Evolutionary conservation across 2,888 invertebrate species (phyloP), one percentile per base, ranked within the genome.

Genomic region (Lottia gigantea): DNA sequence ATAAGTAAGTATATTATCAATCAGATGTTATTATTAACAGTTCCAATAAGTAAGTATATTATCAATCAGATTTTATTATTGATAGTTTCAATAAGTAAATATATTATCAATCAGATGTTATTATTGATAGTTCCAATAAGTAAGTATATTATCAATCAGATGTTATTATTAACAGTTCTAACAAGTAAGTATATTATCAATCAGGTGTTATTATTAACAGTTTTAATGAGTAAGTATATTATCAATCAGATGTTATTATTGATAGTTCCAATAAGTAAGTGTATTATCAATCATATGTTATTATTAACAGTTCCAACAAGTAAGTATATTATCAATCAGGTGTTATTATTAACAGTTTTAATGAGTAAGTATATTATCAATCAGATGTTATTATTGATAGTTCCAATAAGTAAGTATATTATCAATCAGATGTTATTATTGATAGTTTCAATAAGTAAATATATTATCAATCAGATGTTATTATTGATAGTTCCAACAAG

Each of bases 301-400:
- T 31, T 31, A 40, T 40, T 40, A 8, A 40, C 7, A 11, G 40
- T 40, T 40, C 11, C 7, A 40, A 40, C 7, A 40, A 40, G 40
- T 40, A 40, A 11, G 40, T 40, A 8, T 40, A 40, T 40, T 11
- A 40, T 40, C 91, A 92, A 14, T 90, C 92, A 16, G 91, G 91
- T 81, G 88, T 89, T 14, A 88, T 89, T 14, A 92, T 92, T 81
- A 90, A 90, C 72, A 83, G 80, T 66, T 75, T 71, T 15, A 90
- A 90, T 67, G 90, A 88, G 68, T 89, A 90, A 25, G 81, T 86
- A 11, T 91, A 92, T 75, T 92, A 92, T 85, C 92, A 91, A 85
- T 90, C 92, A 0, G 92, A 92, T 80, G 86, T 92, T 71, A 91
- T 92, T 62, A 90, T 92, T 71, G 91, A 78, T 66, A 45, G 74